phyloP scores from a whole-genome alignment of 1,140 invertebrate species.

The Pollicipes pollicipes region DNA sequence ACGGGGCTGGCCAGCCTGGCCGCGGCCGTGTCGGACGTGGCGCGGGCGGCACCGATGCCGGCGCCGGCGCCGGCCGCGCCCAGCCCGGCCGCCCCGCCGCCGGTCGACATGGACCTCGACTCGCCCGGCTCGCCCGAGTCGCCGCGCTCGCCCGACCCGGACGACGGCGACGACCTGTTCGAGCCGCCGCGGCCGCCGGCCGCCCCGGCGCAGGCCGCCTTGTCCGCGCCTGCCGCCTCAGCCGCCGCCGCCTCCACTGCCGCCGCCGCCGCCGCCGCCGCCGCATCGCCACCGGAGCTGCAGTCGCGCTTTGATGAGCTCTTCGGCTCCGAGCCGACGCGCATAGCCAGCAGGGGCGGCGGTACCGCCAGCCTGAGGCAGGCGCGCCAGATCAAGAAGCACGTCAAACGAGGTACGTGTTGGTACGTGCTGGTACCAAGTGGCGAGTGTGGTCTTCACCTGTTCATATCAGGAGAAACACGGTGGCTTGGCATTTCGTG shows the following conservation, averaged over 20 bases:
- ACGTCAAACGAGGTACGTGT: background rate
- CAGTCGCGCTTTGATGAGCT: background rate
- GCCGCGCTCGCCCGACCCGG: slow-evolving; percentile 52
- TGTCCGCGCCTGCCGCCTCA: slow-evolving; percentile 27
- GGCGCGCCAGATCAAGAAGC: background rate
- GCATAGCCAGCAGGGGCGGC: background rate
- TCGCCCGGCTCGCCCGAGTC: slow-evolving; percentile 38
- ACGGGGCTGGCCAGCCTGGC: background rate
- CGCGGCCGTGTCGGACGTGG: background rate
- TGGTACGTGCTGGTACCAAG: no score
- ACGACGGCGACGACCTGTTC: slow-evolving; percentile 67
- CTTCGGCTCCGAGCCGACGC: background rate
- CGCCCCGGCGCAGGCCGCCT: slow-evolving; percentile 20
- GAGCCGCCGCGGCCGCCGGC: slow-evolving; percentile 42
- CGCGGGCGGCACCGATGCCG: background rate
- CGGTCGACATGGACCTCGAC: slow-evolving; percentile 42
- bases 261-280: slow-evolving; percentile 23
- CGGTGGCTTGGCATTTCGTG: no score
- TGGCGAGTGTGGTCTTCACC: no score
- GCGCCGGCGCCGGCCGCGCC: background rate
- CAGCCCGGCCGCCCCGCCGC: no score
- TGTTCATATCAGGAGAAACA: no score
- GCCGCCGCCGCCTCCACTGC: slow-evolving; percentile 13
- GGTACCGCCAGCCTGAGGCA: background rate
- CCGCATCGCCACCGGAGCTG: slow-evolving; percentile 12